Evolutionary conservation across 1,140 invertebrate species (phyloP).

Genomic region (Nilaparvata lugens): DNA sequence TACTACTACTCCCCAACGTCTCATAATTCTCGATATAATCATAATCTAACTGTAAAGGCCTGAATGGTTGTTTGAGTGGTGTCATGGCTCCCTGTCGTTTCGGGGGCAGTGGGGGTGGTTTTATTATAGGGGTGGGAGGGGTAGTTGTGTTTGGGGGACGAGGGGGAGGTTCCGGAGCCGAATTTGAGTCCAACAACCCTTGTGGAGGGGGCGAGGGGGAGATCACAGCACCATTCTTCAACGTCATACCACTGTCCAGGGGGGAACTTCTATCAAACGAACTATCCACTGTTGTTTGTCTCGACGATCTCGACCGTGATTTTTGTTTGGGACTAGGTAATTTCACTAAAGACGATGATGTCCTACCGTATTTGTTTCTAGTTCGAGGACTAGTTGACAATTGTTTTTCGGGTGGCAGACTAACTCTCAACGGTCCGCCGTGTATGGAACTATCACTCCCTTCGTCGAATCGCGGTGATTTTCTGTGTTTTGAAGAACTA

Average conservation of each 20-base stretch:
- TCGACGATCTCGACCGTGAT: constrained; percentile 25
- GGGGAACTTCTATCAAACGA: constrained; percentile 22
- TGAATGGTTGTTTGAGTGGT: constrained; percentile 47
- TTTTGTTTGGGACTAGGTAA: constrained; percentile 38
- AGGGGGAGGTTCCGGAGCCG: constrained; percentile 60
- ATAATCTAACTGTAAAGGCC: constrained; percentile 51
- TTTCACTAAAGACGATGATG: constrained; percentile 26
- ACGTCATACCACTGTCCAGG: constrained; percentile 22
- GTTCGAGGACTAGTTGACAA: constrained; percentile 22
- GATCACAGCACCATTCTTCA: constrained; percentile 12
- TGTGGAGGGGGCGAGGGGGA: constrained; percentile 20
- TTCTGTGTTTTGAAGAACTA: not conserved
- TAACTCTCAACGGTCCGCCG: constrained; percentile 54
- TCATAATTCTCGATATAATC: constrained; percentile 50
- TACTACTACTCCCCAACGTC: constrained; percentile 29
- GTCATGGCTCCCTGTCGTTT: constrained; percentile 51
- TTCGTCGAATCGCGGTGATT: constrained; percentile 9
- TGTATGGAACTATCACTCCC: constrained; percentile 6
- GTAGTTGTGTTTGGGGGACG: constrained; percentile 43
- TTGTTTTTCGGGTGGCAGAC: constrained; percentile 50
- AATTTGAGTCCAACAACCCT: constrained; percentile 33
- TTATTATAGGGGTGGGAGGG: constrained; percentile 40
- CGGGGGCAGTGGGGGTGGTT: constrained; percentile 75
- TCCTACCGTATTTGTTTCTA: constrained; percentile 20
- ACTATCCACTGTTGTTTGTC: constrained; percentile 24